These are phyloP conservation scores for Papilio elwesi DNA, from an alignment of 2,888 invertebrate species.

Conservation along the genomic window DNA sequence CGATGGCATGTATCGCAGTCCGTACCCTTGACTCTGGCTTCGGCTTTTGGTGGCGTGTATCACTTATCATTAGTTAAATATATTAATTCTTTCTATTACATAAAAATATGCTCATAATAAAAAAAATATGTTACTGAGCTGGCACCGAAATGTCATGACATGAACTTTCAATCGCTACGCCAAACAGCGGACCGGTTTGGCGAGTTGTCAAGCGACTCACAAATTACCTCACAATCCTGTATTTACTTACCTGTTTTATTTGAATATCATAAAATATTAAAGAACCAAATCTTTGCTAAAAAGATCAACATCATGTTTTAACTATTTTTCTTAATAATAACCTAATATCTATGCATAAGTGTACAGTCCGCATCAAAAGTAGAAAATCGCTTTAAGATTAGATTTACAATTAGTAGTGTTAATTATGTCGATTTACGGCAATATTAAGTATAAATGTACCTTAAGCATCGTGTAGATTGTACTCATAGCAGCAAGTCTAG, in stretches of 20 bases:
- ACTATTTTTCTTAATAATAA: background rate
- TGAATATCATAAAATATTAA: constrained; percentile 27
- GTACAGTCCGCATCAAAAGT: background rate
- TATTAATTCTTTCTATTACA: no score
- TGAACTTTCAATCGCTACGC: constrained; percentile 62
- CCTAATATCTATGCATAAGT: background rate
- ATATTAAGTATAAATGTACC: no score
- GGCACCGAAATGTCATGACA: constrained; percentile 54
- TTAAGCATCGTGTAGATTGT: no score
- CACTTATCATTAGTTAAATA: no score
- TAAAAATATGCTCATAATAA: background rate
- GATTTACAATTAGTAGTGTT: no score
- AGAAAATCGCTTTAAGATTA: no score
- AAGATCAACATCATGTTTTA: background rate
- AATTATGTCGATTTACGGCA: no score
- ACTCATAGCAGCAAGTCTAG: no score
- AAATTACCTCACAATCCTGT: constrained; percentile 48
- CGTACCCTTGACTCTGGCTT: background rate
- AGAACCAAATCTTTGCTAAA: constrained; percentile 13
- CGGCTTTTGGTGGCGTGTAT: background rate
- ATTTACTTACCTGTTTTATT: constrained; percentile 26
- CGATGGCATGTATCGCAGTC: no score
- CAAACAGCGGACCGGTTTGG: constrained; percentile 57
- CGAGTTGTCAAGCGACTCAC: constrained; percentile 47
- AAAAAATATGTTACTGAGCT: constrained; percentile 16